phyloP scores from a whole-genome alignment of 2,888 invertebrate genomes.

The Lottia scabra region DNA sequence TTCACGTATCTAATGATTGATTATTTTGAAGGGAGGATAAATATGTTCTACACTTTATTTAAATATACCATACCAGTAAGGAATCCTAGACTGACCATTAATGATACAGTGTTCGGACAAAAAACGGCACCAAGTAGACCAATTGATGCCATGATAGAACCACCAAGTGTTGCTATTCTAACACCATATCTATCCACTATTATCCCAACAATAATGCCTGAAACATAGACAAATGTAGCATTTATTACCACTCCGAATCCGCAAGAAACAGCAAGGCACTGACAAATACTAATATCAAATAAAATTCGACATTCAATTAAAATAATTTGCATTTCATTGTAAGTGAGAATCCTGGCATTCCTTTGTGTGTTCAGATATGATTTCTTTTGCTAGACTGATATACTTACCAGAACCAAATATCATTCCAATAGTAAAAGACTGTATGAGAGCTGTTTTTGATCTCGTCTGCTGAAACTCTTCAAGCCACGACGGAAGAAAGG shows the following conservation, averaged over 20 bases:
- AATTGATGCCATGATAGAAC: background rate
- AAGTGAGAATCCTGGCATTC: no score
- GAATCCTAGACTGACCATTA: background rate
- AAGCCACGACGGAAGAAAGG: background rate
- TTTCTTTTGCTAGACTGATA: no score
- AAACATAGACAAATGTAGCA: background rate
- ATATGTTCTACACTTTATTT: no score
- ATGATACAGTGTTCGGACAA: background rate
- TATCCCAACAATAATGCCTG: background rate
- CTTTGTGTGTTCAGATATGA: no score
- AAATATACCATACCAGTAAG: background rate
- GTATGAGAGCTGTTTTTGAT: background rate
- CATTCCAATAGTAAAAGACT: background rate
- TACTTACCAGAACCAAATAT: background rate
- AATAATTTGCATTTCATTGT: no score
- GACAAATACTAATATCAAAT: no score
- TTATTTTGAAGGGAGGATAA: no score
- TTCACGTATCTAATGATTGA: no score
- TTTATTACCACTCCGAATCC: no score
- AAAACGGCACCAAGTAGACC: background rate
- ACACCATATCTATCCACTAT: background rate
- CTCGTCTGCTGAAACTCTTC: background rate
- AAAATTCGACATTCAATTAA: no score
- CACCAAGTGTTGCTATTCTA: background rate
- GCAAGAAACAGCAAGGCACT: no score